A percentile compares a stretch with the other conserved stretches of the same genome.
phyloP scores from a whole-genome alignment of 1,140 invertebrate species.

The Asbolus verrucosus region DNA sequence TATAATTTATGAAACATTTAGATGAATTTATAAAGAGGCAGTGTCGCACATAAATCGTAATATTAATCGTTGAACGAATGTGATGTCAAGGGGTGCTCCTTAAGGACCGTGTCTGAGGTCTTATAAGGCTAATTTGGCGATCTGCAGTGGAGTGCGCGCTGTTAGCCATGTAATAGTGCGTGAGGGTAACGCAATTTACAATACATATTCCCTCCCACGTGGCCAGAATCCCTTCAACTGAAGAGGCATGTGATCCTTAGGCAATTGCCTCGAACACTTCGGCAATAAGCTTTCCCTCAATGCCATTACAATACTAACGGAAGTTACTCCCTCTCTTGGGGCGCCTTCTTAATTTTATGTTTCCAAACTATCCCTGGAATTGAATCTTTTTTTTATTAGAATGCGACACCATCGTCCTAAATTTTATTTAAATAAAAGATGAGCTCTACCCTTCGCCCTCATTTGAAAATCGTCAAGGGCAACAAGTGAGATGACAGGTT shows the following conservation, averaged over 20 bases:
- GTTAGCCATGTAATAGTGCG: conserved; percentile 5
- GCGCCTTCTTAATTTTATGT: background rate
- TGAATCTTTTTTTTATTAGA: conserved; percentile 12
- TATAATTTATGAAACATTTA: conserved; percentile 30
- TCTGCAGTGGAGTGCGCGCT: background rate
- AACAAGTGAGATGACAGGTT: conserved; percentile 35
- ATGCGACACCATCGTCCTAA: background rate
- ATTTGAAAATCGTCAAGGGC: conserved; percentile 14
- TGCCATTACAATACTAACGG: background rate
- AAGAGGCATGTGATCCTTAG: no score
- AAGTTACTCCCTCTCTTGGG: background rate
- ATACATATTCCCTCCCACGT: background rate
- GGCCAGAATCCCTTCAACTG: no score
- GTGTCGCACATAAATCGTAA: conserved; percentile 6
- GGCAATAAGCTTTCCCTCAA: background rate
- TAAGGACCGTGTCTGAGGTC: background rate
- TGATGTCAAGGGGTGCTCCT: background rate
- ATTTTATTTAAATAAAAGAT: conserved; percentile 23
- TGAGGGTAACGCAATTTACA: conserved; percentile 4
- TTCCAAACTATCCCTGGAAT: background rate
- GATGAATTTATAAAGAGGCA: conserved; percentile 27
- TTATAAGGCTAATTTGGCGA: conserved; percentile 4
- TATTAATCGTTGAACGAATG: conserved; percentile 21
- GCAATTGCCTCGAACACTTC: no score
- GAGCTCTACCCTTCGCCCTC: conserved; percentile 1